Evolutionary conservation across 2,888 invertebrate species (phyloP), one percentile per base, ranked within the genome.

Genomic region (Chaitophorus viminalis): DNA sequence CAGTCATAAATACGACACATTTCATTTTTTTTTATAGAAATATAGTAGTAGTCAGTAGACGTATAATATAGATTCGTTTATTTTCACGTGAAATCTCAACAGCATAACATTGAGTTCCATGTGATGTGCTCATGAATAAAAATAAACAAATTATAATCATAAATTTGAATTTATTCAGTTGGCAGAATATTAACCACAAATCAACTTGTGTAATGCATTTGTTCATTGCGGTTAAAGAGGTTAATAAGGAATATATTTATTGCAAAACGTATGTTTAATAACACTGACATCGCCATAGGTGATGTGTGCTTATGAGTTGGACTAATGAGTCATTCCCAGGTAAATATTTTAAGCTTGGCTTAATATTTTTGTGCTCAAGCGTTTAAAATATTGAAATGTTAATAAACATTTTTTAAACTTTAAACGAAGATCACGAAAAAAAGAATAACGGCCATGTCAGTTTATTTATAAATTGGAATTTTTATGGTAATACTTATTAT

Each of bases 191-290:
- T 46, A 82, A 82, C 82, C 82, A 39, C 72, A 54, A 82, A 33
- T 72, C 17, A 54, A 33, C 72, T 82, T 82, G 72, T 72, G 82
- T 25, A 82, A 72, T 54, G 25, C 2, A 33, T n/a, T 72, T 72
- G 33, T 46, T 72, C 31, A 46, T 21, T 74, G 82, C 46, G 82
- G 72, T 82, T 72, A 82, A 72, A 74, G 82, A 82, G 72, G 82
- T 82, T 82, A 70, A 54, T 82, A 74, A 74, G 54, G 82, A 52
- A 52, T 82, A 72, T 11, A 33, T 52, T 70, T 33, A 68, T 72
- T 82, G 82, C 72, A 72, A 82, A 82, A 82, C 36, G 17, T 82
- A 33, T 29, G 39, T 18, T 29, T 46, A 46, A 81, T 39, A 81
- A 39, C 36, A 36, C 36, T 11, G 5, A 36, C 60, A 65, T 65